These are phyloP conservation scores for Lithobates sylvaticus DNA, from an alignment of 2,797 vertebrate genomes.

Conservation along the genomic window DNA sequence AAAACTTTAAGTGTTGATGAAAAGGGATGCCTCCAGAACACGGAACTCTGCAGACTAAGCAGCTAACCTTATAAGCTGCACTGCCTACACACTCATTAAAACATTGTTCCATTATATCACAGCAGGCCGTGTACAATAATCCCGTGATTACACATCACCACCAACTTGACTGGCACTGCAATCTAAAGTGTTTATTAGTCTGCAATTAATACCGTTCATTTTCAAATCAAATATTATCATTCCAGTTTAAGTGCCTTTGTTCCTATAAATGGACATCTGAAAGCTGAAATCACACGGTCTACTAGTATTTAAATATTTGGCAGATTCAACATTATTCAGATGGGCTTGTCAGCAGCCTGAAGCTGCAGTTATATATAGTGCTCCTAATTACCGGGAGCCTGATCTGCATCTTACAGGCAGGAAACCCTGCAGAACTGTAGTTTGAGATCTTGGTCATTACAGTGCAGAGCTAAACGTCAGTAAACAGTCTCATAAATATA, in stretches of 20 bases:
- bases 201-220: background rate
- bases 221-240: background rate
- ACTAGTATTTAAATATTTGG: background rate
- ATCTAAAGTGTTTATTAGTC: background rate
- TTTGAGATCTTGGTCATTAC: background rate
- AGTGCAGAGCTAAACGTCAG: background rate
- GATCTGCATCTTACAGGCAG: background rate
- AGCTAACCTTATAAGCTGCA: background rate
- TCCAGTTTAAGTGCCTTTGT: background rate
- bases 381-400: background rate
- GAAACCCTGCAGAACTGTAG: background rate
- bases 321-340: background rate
- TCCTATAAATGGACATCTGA: background rate
- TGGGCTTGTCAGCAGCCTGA: conserved; percentile 5
- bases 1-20: background rate
- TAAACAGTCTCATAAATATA: background rate
- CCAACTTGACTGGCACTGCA: background rate
- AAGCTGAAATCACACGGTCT: background rate
- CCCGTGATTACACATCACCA: background rate
- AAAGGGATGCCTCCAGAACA: background rate
- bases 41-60: background rate
- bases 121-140: background rate
- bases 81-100: background rate
- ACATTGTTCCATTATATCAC: background rate
- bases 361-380: background rate